Evolutionary conservation across 1,140 invertebrate species (phyloP), one percentile per base, ranked within the genome.

Genomic region (Mactra quadrangularis): DNA sequence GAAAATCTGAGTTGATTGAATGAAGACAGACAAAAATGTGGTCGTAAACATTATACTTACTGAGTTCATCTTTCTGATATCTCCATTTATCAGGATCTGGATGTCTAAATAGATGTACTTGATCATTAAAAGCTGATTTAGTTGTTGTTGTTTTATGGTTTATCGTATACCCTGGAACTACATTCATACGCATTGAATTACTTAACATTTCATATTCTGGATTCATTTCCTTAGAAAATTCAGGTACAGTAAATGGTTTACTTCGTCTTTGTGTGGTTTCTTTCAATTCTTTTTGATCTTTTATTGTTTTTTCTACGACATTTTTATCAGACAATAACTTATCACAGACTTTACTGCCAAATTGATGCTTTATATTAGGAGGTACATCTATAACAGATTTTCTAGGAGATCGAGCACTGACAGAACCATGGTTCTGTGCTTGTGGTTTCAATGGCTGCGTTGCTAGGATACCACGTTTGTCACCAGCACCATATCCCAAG

Each of bases 301-400:
- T 25, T 68, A 85, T n/a, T 0, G 84, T 79, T 3, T 82, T 68
- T 17, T 83, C 59, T 25, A 89, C 87, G 31, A 57, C 70, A 9
- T 74, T 68, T 71, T 83, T 59, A 57, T 90, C 88, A 3, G 88
- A 82, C 11, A 90, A 75, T 25, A 90, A 75, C 11, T 79, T 52
- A 31, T 88, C 87, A 78, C 85, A 87, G 1, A 86, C 79, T 35
- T 62, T 66, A 60, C 82, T 86, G 45, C 89, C 88, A 77, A 76
- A 89, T 27, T 76, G 47, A 62, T 88, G 87, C 76, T 79, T 78
- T 27, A 90, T 90, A 75, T 90, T 90, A 19, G 70, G 74, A 15
- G 89, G 89, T 27, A 90, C 59, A 7, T 79, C 52, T 6, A 88
- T 53, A 6, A 62, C 4, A 3, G 76, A n/a, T 53, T 45, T 62